phyloP scores from a whole-genome alignment of 2,888 invertebrate species.

The Sinopyrophorus schimmeli region DNA sequence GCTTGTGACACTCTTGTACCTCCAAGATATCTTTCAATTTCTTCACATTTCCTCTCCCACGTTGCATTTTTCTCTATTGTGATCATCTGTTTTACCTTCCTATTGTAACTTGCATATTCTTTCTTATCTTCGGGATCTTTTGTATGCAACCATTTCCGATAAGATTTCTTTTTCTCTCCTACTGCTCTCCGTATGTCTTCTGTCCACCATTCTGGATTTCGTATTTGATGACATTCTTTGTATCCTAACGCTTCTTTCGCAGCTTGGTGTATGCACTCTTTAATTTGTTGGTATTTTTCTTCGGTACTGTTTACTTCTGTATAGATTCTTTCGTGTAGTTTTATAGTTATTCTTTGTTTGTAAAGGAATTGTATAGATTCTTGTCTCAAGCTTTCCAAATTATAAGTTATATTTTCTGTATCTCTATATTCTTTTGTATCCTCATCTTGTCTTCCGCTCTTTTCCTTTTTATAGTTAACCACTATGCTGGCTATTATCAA shows the following conservation, averaged over 20 bases:
- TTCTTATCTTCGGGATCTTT: neutral
- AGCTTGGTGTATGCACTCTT: conserved; percentile 1
- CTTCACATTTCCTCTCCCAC: conserved; percentile 19
- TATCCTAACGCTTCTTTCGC: neutral
- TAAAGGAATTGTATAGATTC: conserved; percentile 9
- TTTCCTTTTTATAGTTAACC: neutral
- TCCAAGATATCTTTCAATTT: conserved; percentile 12
- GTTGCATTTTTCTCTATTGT: conserved; percentile 5
- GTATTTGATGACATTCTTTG: no score
- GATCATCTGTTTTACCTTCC: conserved; percentile 3
- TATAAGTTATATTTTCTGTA: conserved; percentile 8
- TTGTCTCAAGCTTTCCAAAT: conserved; percentile 7
- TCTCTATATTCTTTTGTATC: neutral
- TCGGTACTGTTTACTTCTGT: neutral
- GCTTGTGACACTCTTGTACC: conserved; percentile 9
- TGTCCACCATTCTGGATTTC: neutral
- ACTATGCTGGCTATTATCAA: neutral
- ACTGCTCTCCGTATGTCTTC: neutral
- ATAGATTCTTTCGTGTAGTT: no score
- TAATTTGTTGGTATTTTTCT: neutral
- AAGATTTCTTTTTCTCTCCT: neutral
- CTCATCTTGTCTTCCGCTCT: neutral
- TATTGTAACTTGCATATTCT: conserved; percentile 5
- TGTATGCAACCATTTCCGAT: neutral
- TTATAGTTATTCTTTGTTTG: conserved; percentile 4